Conservation (phyloP, 2,888 invertebrate species). For the Drosophila lutescens region DNA sequence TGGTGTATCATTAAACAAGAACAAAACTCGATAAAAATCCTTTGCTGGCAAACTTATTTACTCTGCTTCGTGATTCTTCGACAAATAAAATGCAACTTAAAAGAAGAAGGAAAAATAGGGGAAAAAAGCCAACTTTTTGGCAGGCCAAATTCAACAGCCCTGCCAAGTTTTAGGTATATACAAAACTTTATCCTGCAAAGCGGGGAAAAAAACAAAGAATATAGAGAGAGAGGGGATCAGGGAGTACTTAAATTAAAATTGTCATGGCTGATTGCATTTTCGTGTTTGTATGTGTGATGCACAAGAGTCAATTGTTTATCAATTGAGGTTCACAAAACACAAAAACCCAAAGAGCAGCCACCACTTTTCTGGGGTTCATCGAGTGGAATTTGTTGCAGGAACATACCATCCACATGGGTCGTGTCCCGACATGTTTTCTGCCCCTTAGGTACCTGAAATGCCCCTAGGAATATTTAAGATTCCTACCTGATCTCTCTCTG, state of each 20-base stretch:
- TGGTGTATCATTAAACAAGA: slow-evolving; percentile 30
- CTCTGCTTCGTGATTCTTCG: slow-evolving; percentile 27
- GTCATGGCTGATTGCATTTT: slow-evolving; percentile 71
- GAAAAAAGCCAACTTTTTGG: slow-evolving; percentile 34
- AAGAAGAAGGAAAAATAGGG: background rate
- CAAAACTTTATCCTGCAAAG: slow-evolving; percentile 24
- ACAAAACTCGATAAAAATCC: slow-evolving; percentile 29
- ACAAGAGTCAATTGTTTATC: slow-evolving; percentile 71
- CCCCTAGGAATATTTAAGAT: slow-evolving; percentile 17
- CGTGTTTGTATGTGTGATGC: slow-evolving; percentile 35
- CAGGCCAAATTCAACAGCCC: slow-evolving; percentile 29
- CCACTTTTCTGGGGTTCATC: slow-evolving; percentile 40
- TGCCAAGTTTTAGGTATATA: slow-evolving; percentile 39
- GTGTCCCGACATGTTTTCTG: slow-evolving; percentile 55
- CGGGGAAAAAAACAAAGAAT: background rate
- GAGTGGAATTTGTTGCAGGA: slow-evolving; percentile 45
- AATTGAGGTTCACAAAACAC: slow-evolving; percentile 50
- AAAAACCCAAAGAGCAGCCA: slow-evolving; percentile 16
- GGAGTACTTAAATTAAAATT: slow-evolving; percentile 43
- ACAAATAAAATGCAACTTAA: slow-evolving; percentile 7
- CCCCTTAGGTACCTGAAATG: slow-evolving; percentile 25
- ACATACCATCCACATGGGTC: slow-evolving; percentile 60
- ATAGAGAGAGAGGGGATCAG: background rate
- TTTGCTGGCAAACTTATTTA: slow-evolving; percentile 24
- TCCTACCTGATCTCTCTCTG: slow-evolving; percentile 34